Conservation (phyloP, 2,113 vertebrate genomes). For the Microtus richardsoni region DNA sequence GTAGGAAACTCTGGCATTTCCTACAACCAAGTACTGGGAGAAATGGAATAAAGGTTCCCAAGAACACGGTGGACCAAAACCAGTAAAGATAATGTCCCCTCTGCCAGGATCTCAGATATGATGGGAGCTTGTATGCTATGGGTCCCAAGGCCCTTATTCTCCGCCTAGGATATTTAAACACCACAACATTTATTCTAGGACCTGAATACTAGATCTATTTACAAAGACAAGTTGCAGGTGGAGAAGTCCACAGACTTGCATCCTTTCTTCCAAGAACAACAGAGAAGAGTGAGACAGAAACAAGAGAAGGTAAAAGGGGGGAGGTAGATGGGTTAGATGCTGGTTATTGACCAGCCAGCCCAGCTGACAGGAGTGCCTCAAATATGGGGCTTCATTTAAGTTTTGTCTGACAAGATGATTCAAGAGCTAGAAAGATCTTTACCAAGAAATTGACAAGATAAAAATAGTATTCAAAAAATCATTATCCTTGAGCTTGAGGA, state of each 20-base stretch:
- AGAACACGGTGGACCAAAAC: background rate
- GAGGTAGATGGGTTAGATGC: background rate
- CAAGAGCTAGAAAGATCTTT: background rate
- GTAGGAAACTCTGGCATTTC: background rate
- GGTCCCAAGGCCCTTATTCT: background rate
- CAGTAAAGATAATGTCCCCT: background rate
- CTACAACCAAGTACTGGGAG: background rate
- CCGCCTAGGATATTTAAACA: background rate
- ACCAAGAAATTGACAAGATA: background rate
- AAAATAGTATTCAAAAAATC: conserved; percentile 8
- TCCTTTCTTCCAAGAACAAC: background rate
- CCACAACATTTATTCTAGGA: background rate
- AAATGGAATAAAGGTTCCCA: background rate
- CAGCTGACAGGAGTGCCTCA: background rate
- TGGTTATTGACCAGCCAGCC: background rate
- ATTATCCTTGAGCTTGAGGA: conserved; percentile 8
- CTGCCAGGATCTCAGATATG: background rate
- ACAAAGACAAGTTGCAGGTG: background rate
- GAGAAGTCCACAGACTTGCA: background rate
- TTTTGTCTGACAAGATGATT: background rate
- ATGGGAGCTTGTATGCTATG: background rate
- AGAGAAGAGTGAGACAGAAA: background rate
- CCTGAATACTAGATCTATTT: background rate
- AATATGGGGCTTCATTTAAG: background rate
- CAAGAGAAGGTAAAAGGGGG: background rate